phyloP scores from a whole-genome alignment of 1,140 invertebrate species.

The Globodera ellingtonae region DNA sequence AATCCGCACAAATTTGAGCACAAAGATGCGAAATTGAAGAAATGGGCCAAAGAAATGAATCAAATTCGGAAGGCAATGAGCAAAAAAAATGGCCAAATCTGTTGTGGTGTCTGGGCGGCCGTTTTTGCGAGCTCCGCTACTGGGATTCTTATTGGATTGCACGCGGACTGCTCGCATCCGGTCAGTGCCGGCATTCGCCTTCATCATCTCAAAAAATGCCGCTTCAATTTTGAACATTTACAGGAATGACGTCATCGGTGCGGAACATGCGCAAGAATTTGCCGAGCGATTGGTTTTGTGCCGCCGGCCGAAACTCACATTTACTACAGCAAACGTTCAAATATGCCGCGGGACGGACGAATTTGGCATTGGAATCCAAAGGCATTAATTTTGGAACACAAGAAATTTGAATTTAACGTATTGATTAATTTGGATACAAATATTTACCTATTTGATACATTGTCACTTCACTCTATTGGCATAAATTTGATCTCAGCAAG shows the following conservation, averaged over 20 bases:
- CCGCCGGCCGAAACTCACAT: slow-evolving; percentile 1
- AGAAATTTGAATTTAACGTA: too few relatives aligned
- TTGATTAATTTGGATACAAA: too few relatives aligned
- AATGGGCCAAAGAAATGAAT: slow-evolving; percentile 10
- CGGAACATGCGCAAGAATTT: slow-evolving; percentile 21
- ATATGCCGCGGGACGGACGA: too few relatives aligned
- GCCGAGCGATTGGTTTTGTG: slow-evolving; percentile 12
- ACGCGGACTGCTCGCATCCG: slow-evolving; percentile 72
- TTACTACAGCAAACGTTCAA: slow-evolving; percentile 58
- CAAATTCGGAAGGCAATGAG: slow-evolving; percentile 27
- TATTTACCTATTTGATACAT: too few relatives aligned
- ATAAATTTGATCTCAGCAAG: too few relatives aligned
- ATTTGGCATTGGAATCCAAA: too few relatives aligned
- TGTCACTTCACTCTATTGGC: too few relatives aligned
- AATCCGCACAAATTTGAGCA: slow-evolving; percentile 9
- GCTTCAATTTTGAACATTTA: too few relatives aligned
- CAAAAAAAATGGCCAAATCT: slow-evolving; percentile 74
- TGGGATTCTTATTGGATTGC: slow-evolving; percentile 75
- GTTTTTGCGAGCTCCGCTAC: too few relatives aligned
- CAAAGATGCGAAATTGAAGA: neutral
- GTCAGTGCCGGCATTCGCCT: neutral
- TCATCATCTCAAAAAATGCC: too few relatives aligned
- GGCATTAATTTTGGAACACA: too few relatives aligned
- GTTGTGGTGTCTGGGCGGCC: slow-evolving; percentile 86
- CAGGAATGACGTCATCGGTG: slow-evolving; percentile 2